phyloP scores from a whole-genome alignment of 2,113 vertebrate species.

The Rhea americana region DNA sequence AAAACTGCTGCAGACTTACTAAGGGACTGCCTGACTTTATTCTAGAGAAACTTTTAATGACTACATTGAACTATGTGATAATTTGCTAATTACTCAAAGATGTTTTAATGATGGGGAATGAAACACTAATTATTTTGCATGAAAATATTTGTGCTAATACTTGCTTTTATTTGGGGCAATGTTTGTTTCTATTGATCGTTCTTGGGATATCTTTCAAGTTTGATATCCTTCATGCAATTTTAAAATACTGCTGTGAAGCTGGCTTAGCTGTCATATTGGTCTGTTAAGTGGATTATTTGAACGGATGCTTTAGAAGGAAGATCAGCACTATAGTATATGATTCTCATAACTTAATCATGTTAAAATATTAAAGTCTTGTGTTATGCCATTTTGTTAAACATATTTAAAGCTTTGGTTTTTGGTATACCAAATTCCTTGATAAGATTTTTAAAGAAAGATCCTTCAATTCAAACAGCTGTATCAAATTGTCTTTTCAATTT shows the following conservation, averaged over 20 bases:
- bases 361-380: not conserved
- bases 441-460: not conserved
- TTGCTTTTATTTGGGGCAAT: not conserved
- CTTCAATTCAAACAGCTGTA: not conserved
- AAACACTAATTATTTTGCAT: not conserved
- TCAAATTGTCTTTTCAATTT: not conserved
- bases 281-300: not conserved
- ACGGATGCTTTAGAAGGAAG: slow-evolving; percentile 2
- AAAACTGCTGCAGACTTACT: not conserved
- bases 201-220: not conserved
- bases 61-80: not conserved
- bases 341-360: not conserved
- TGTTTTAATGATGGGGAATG: not conserved
- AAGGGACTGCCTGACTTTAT: not conserved
- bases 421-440: not conserved
- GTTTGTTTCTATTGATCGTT: not conserved
- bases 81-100: not conserved
- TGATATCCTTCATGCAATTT: not conserved
- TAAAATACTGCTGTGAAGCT: not conserved
- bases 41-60: not conserved
- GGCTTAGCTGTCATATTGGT: not conserved
- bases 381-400: not conserved
- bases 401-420: not conserved
- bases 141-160: not conserved
- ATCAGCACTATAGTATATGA: not conserved